Conservation (phyloP, 1,140 invertebrate species). For the Monomorium pharaonis region DNA sequence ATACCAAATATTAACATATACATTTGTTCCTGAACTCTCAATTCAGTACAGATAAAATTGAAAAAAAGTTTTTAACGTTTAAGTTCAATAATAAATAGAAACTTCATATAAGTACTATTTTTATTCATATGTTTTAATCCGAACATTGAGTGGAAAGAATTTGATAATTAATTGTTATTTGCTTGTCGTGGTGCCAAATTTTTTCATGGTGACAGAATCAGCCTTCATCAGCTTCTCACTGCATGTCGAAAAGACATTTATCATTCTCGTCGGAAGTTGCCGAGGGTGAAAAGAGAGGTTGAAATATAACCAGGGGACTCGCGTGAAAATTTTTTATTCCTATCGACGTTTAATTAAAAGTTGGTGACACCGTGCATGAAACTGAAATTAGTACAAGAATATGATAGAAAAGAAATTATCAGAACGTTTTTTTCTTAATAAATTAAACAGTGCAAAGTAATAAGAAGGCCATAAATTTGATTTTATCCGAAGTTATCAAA, state of each 20-base stretch:
- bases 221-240: conserved; percentile 43
- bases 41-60: neutral
- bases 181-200: conserved; percentile 69
- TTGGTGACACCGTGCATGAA: conserved; percentile 52
- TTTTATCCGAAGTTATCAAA: neutral
- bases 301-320: conserved; percentile 67
- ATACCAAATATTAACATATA: neutral
- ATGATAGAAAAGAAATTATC: neutral
- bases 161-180: conserved; percentile 74
- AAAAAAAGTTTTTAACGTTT: neutral
- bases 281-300: conserved; percentile 26
- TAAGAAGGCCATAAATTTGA: neutral
- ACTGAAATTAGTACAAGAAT: conserved; percentile 56
- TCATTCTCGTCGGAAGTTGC: conserved; percentile 52
- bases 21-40: neutral
- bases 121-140: neutral
- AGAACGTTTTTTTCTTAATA: neutral
- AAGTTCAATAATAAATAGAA: neutral
- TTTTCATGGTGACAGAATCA: conserved; percentile 67
- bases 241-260: conserved; percentile 67
- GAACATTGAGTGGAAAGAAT: conserved; percentile 61
- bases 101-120: neutral
- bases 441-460: neutral
- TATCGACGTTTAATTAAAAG: conserved; percentile 80
- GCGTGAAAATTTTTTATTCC: conserved; percentile 65